A percentile compares a stretch with the other conserved stretches of the same genome.
Evolutionary conservation across 2,797 vertebrate species (phyloP).

Genomic region (Epinephelus awoara): DNA sequence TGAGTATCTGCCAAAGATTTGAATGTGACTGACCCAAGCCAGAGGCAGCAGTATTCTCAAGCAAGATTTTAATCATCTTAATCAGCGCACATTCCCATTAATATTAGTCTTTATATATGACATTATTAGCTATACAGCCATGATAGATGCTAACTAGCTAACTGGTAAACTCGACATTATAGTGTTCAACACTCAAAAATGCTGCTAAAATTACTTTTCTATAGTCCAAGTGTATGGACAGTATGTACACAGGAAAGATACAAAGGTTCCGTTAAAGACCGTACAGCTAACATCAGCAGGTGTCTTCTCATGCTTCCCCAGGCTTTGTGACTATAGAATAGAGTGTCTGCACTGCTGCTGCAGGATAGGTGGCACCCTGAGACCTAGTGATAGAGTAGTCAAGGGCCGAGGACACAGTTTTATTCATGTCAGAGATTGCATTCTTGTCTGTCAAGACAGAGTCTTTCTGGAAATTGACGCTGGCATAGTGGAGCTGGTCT

Average conservation of each 20-base stretch:
- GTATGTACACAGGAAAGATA: not conserved
- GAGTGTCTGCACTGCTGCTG: conserved; percentile 12
- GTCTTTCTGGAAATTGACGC: conserved; percentile 10
- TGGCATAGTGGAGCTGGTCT: conserved; percentile 47
- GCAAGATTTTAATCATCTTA: not conserved
- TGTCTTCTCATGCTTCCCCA: not conserved
- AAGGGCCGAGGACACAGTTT: not conserved
- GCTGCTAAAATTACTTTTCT: not conserved
- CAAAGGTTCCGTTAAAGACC: not conserved
- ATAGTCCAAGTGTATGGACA: not conserved
- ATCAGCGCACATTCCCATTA: not conserved
- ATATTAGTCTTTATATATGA: not conserved
- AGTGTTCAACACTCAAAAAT: not conserved
- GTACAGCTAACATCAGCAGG: not conserved
- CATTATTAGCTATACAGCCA: not conserved
- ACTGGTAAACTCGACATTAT: not conserved
- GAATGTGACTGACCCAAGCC: not conserved
- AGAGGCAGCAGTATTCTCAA: not conserved
- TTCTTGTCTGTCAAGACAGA: not conserved
- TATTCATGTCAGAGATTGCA: not conserved
- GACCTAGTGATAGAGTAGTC: not conserved
- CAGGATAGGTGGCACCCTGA: not conserved
- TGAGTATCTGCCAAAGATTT: not conserved
- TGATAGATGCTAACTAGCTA: not conserved
- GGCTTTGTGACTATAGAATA: conserved; percentile 31